Evolutionary conservation across 2,113 vertebrate genomes (phyloP).

Genomic region (Scophthalmus maximus): DNA sequence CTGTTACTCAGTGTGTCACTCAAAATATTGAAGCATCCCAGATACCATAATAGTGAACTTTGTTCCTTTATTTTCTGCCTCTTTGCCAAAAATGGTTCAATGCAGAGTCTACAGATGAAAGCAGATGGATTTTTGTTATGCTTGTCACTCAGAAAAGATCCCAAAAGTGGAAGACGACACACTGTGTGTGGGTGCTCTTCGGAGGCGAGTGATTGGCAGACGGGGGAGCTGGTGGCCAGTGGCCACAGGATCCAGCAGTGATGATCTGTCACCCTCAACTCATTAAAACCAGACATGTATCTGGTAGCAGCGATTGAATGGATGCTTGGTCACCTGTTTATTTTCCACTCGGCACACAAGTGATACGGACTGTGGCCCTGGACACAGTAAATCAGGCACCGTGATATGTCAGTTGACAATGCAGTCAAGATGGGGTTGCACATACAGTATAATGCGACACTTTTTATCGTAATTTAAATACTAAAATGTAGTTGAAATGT

Average conservation of each 20-base stretch:
- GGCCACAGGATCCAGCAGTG: conserved; percentile 46
- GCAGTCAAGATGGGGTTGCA: neutral
- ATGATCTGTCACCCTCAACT: conserved; percentile 60
- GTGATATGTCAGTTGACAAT: conserved; percentile 4
- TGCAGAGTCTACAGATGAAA: conserved; percentile 38
- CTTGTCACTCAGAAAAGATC: conserved; percentile 56
- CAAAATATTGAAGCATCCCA: conserved; percentile 36
- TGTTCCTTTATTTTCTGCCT: conserved; percentile 25
- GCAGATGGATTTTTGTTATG: conserved; percentile 45
- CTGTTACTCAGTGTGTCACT: conserved; percentile 35
- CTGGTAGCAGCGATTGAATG: conserved; percentile 15
- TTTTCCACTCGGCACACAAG: conserved; percentile 23
- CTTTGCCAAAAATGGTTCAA: conserved; percentile 37
- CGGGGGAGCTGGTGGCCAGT: conserved; percentile 60
- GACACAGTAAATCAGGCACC: conserved; percentile 12
- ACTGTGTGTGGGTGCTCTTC: conserved; percentile 39
- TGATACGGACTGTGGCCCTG: conserved; percentile 13
- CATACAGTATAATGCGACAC: neutral
- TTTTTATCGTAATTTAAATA: conserved; percentile 1
- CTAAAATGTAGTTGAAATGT: no score
- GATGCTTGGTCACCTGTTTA: conserved; percentile 30
- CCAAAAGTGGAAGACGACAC: conserved; percentile 30
- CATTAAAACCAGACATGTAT: conserved; percentile 52
- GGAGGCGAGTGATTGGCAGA: conserved; percentile 54
- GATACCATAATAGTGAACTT: conserved; percentile 34